A percentile compares a stretch with the other conserved stretches of the same genome.
These are phyloP conservation scores for Odontophorus gujanensis DNA, from an alignment of 2,113 vertebrate species.

Conservation along the genomic window DNA sequence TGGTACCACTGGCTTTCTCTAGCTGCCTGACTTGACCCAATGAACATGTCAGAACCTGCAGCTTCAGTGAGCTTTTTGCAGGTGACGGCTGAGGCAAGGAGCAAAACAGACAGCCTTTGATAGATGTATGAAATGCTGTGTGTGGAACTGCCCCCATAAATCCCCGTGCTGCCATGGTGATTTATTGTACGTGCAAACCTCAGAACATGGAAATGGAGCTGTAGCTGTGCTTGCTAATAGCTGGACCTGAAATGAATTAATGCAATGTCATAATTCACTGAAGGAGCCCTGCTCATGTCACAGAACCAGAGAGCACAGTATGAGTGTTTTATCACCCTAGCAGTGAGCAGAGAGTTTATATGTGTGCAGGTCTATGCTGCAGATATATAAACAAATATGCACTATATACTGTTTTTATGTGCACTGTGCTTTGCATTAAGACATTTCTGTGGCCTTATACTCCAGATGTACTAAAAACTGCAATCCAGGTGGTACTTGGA, in stretches of 20 bases:
- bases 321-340: slow-evolving; percentile 3
- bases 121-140: slow-evolving; percentile 26
- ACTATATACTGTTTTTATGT: neutral
- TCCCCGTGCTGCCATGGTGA: slow-evolving; percentile 5
- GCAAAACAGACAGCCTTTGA: slow-evolving; percentile 45
- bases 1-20: neutral
- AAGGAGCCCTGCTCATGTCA: neutral
- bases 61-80: neutral
- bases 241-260: slow-evolving; percentile 33
- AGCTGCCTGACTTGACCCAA: neutral
- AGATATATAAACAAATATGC: neutral
- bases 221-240: slow-evolving; percentile 16
- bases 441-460: neutral
- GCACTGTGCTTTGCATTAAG: neutral
- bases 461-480: neutral
- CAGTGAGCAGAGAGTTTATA: neutral
- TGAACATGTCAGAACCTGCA: slow-evolving; percentile 16
- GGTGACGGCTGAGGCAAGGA: slow-evolving; percentile 3
- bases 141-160: slow-evolving; percentile 33
- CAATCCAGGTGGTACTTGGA: neutral
- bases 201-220: slow-evolving; percentile 26
- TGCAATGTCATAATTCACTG: slow-evolving; percentile 26
- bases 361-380: neutral
- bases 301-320: neutral
- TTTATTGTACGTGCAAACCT: slow-evolving; percentile 44